phyloP scores from a whole-genome alignment of 23 tunicate species.

The Phallusia fumigata region DNA sequence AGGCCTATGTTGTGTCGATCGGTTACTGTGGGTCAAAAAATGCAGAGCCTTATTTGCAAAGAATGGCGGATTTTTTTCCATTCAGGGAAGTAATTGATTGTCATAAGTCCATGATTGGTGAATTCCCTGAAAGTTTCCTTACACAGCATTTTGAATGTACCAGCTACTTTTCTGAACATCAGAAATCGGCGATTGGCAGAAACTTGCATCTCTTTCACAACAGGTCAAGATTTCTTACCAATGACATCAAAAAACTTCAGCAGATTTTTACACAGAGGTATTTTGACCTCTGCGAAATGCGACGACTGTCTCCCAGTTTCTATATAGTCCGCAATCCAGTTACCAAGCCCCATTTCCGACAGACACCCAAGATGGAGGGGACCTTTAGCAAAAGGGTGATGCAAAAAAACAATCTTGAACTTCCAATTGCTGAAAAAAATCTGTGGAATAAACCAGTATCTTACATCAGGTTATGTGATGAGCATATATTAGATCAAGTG shows the following conservation, averaged over 20 bases:
- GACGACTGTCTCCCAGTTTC: conserved; percentile 31
- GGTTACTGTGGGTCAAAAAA: conserved; percentile 42
- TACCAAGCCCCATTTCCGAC: conserved; percentile 47
- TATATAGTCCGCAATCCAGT: conserved; percentile 33
- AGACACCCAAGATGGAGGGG: conserved; percentile 59
- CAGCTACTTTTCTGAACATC: conserved; percentile 30
- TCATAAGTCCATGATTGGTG: background rate
- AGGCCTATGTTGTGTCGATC: conserved; percentile 78
- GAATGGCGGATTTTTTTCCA: conserved; percentile 29
- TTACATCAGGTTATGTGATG: background rate
- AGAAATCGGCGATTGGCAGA: conserved; percentile 34
- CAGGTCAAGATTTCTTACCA: background rate
- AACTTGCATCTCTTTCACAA: conserved; percentile 43
- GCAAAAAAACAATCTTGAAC: background rate
- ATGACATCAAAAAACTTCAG: conserved; percentile 22
- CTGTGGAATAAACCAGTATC: background rate
- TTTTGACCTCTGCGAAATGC: conserved; percentile 46
- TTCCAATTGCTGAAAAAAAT: background rate
- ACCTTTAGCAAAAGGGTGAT: conserved; percentile 37
- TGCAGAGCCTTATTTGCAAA: conserved; percentile 1
- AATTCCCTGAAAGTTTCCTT: conserved; percentile 46
- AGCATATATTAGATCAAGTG: background rate
- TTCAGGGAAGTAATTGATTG: conserved; percentile 20
- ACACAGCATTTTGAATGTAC: conserved; percentile 52
- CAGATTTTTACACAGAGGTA: conserved; percentile 28